Evolutionary conservation across 2,888 invertebrate genomes (phyloP), one percentile per base, ranked within the genome.

Genomic region (Synergus itoensis): DNA sequence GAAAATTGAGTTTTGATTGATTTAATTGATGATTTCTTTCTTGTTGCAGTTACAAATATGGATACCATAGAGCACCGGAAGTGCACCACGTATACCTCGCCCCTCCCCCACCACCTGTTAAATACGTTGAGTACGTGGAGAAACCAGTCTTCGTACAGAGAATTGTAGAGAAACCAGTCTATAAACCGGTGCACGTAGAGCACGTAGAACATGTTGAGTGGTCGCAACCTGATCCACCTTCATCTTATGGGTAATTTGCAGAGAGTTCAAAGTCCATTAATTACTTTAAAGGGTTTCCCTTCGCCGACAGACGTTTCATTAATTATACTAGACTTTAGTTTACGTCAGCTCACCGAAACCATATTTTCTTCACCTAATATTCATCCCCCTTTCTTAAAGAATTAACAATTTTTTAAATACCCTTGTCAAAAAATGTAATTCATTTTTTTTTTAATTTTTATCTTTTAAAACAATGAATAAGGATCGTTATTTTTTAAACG

Each of bases 71-170:
- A 43, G 85, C 85, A 28, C 91, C 91, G 45, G 87, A 90, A 82
- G 89, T 91, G 16, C 91, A 90, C 80, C 91, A 90, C 77, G 90
- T 91, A 18, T 91, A 91, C 81, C 62, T 89, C 9, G 86, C 90
- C 14, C 86, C 91, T 4, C 80, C 83, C 9, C 87, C 89, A 21
- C 80, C 90, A 48, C 79, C 89, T 18, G 87, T 88, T 45, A 91
- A 88, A 79, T 91, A 92, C 81, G 87, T 92, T 45, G 91, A 92
- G 79, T 91, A 91, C 80, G 88, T 92, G 1, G 91, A 91, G 77
- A 90, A 91, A 84, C 91, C 91, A 14, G 87, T 91, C 73, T 91
- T 84, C 84, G 86, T 91, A 11, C 88, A 90, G 80, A 90, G 86
- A 83, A 87, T 91, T 79, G 81, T 91, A 63, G 91, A 91, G 67